These are phyloP conservation scores for Chaetodon trifascialis DNA, from an alignment of 2,113 vertebrate species.

Conservation along the genomic window DNA sequence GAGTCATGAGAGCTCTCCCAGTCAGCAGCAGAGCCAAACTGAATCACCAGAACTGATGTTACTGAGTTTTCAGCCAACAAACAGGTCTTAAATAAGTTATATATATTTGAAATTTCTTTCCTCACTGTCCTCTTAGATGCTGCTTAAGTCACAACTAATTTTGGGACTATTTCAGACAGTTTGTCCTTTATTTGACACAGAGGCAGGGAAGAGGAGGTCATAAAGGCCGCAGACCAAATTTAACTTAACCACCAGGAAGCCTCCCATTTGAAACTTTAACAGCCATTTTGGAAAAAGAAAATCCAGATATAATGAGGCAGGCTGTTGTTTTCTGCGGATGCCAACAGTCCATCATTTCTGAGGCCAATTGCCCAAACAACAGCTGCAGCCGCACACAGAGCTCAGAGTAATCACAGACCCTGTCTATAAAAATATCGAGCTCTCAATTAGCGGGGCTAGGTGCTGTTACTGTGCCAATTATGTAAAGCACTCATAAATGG, in stretches of 20 bases:
- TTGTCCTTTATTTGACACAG: background rate
- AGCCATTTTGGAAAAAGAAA: background rate
- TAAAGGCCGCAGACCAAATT: background rate
- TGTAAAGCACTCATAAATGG: no score
- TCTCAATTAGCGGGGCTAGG: background rate
- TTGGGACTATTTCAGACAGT: background rate
- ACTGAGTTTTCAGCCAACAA: background rate
- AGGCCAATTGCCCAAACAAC: constrained; percentile 23
- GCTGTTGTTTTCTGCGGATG: constrained; percentile 16
- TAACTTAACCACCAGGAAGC: background rate
- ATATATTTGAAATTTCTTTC: background rate
- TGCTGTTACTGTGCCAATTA: background rate
- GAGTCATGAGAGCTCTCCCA: background rate
- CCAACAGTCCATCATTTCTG: constrained; percentile 19
- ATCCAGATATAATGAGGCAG: constrained; percentile 18
- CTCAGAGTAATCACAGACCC: constrained; percentile 20
- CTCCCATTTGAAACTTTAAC: background rate
- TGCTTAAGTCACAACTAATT: background rate
- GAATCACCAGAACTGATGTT: background rate
- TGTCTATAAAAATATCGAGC: constrained; percentile 8
- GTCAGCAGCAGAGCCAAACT: background rate
- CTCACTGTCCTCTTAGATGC: background rate
- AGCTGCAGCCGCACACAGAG: constrained; percentile 13
- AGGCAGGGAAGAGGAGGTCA: background rate
- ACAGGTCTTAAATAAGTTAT: background rate